phyloP scores from a whole-genome alignment of 2,113 vertebrate genomes.

The Athene cunicularia region DNA sequence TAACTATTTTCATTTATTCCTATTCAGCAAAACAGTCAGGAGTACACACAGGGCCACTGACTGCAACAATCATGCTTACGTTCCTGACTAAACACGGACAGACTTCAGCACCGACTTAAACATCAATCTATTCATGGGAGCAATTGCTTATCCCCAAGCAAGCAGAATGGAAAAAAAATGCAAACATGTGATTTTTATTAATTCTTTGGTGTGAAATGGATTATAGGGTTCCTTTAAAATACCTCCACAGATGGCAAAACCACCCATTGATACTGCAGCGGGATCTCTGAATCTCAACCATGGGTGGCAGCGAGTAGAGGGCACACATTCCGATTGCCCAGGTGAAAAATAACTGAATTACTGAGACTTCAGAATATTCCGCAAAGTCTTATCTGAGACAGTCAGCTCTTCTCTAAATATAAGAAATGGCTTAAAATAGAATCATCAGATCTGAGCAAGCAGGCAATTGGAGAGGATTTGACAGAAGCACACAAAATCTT shows the following conservation, averaged over 20 bases:
- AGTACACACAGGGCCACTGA: not conserved
- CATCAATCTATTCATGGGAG: not conserved
- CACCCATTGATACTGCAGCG: rapidly evolving
- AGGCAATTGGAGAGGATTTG: slow-evolving; percentile 20
- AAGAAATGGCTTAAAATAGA: not conserved
- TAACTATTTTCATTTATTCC: not conserved
- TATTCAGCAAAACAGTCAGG: not conserved
- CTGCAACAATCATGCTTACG: rapidly evolving
- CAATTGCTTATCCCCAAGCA: not conserved
- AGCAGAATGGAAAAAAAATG: not conserved
- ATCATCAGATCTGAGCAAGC: not conserved
- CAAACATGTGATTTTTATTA: not conserved
- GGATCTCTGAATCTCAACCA: not conserved
- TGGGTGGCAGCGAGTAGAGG: not conserved
- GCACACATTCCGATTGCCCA: not conserved
- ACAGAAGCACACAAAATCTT: slow-evolving; percentile 50
- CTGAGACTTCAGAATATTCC: not conserved
- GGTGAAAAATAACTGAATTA: not conserved
- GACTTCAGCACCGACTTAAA: not conserved
- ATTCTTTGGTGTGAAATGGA: not conserved
- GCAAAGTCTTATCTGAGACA: not conserved
- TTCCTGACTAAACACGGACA: not conserved
- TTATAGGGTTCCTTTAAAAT: not conserved
- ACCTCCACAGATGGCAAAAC: not conserved
- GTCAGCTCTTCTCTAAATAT: not conserved